A percentile compares a stretch with the other conserved stretches of the same genome.
Conservation (phyloP, 1,140 invertebrate genomes). For the Drosophila saltans region DNA sequence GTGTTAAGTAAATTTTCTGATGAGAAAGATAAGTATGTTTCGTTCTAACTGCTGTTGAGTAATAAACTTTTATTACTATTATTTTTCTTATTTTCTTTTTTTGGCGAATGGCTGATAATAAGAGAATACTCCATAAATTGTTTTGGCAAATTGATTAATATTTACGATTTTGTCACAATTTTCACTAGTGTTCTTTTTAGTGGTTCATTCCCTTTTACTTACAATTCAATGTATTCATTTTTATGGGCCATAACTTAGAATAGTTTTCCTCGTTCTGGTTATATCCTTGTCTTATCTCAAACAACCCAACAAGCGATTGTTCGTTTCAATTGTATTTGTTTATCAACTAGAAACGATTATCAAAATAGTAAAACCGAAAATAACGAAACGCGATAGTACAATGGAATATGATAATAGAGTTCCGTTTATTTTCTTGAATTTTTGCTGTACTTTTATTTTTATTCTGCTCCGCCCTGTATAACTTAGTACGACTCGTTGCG, state of each 20-base stretch:
- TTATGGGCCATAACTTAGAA: constrained; percentile 56
- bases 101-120: constrained; percentile 22
- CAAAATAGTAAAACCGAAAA: constrained; percentile 17
- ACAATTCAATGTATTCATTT: constrained; percentile 55
- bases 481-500: constrained; percentile 56
- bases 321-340: neutral
- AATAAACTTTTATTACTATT: neutral
- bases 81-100: neutral
- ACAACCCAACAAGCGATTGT: constrained; percentile 3
- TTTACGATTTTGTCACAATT: constrained; percentile 4
- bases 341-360: constrained; percentile 43
- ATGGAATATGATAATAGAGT: constrained; percentile 10
- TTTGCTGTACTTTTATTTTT: neutral
- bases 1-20: constrained; percentile 27
- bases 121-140: neutral
- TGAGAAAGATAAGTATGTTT: constrained; percentile 5
- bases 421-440: neutral
- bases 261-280: constrained; percentile 15
- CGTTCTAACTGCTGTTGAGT: neutral
- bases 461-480: constrained; percentile 8
- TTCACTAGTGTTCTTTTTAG: neutral
- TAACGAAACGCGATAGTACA: constrained; percentile 33
- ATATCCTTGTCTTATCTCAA: constrained; percentile 23
- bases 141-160: constrained; percentile 1
- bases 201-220: constrained; percentile 45